Percentiles rank a stretch among this genome's conserved stretches.
phyloP scores from a whole-genome alignment of 2,888 invertebrate genomes.

The Halictus quadricinctus region DNA sequence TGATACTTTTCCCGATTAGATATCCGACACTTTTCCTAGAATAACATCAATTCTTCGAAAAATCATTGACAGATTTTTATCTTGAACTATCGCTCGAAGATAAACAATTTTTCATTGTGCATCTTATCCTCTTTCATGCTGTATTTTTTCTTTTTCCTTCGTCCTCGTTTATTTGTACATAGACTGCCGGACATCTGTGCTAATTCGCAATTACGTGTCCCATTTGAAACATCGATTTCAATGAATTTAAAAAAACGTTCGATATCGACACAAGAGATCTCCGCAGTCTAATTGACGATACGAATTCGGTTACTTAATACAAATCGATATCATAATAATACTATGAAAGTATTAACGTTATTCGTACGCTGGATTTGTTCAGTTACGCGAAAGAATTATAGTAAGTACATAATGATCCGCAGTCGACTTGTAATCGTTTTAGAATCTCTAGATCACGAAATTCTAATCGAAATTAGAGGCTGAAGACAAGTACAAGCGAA shows the following conservation, averaged over 20 bases:
- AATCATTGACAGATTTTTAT: background rate
- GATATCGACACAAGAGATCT: background rate
- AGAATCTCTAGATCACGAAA: background rate
- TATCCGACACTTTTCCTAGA: background rate
- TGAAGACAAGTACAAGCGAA: background rate
- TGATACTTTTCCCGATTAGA: background rate
- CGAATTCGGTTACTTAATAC: background rate
- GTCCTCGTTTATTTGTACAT: background rate
- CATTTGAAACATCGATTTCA: background rate
- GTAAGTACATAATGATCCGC: background rate
- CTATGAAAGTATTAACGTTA: background rate
- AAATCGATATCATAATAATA: background rate
- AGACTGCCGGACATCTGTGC: background rate
- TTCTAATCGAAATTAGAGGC: background rate
- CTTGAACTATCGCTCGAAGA: background rate
- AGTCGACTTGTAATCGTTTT: too few species aligned
- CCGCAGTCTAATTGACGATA: background rate
- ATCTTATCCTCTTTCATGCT: background rate
- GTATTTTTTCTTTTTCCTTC: background rate
- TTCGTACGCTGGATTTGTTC: background rate
- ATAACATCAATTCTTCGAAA: background rate
- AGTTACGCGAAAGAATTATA: background rate
- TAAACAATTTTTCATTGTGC: background rate
- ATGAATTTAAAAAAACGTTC: background rate
- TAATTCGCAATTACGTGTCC: background rate